phyloP scores from a whole-genome alignment of 2,888 invertebrate genomes.

The Stenodera caucasica region DNA sequence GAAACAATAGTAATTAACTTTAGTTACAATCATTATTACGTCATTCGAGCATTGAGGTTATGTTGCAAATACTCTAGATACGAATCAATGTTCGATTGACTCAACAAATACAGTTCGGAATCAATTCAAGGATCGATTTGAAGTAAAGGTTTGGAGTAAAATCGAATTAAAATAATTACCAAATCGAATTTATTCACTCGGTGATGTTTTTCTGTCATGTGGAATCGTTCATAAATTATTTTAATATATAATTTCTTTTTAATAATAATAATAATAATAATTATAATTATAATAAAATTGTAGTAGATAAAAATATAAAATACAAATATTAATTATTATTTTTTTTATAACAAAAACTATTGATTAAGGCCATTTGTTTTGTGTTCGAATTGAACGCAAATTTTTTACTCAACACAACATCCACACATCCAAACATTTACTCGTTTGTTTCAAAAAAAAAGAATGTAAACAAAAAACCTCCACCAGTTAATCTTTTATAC shows the following conservation, averaged over 20 bases:
- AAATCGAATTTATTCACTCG: conserved; percentile 46
- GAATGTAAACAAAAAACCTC: conserved; percentile 12
- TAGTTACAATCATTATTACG: too few relatives aligned
- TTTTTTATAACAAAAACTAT: conserved; percentile 3
- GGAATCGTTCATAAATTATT: conserved; percentile 44
- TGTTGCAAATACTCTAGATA: too few relatives aligned
- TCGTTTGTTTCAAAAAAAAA: neutral
- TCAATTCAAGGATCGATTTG: too few relatives aligned
- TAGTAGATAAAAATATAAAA: conserved; percentile 6
- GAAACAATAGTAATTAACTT: too few relatives aligned
- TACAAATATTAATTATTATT: neutral
- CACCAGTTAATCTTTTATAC: too few relatives aligned
- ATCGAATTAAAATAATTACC: conserved; percentile 23
- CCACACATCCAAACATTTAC: conserved; percentile 36
- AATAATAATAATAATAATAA: conserved; percentile 50
- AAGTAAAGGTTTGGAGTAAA: too few relatives aligned
- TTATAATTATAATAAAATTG: neutral
- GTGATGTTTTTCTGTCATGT: conserved; percentile 49
- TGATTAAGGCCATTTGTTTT: conserved; percentile 47
- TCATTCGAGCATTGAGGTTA: too few relatives aligned
- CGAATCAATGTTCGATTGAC: too few relatives aligned
- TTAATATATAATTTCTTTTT: conserved; percentile 40
- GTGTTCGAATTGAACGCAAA: conserved; percentile 31
- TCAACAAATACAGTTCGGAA: too few relatives aligned
- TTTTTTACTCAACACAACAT: conserved; percentile 31